Conservation (phyloP, 2,113 vertebrate species). For the Syngnathoides biaculeatus region DNA sequence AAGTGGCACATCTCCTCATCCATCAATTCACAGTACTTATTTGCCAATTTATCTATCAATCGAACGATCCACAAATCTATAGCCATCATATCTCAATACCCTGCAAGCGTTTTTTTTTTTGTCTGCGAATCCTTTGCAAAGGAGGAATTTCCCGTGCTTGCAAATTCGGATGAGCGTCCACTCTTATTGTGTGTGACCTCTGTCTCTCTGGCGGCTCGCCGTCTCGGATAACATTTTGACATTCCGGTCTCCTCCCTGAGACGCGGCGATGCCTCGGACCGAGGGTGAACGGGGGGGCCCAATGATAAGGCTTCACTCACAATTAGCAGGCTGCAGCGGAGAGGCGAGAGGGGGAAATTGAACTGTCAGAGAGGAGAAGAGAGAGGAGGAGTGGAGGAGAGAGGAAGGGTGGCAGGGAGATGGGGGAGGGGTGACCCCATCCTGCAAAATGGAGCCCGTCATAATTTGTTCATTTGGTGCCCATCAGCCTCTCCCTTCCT, state of each 20-base stretch:
- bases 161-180: conserved; percentile 76
- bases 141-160: conserved; percentile 11
- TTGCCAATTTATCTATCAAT: no score
- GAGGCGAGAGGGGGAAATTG: conserved; percentile 98
- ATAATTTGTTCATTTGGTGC: conserved; percentile 99
- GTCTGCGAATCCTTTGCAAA: conserved; percentile 4
- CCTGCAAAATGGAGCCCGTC: conserved; percentile 98
- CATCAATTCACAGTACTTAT: neutral
- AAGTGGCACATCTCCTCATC: no score
- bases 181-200: conserved; percentile 76
- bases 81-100: neutral
- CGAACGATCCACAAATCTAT: neutral
- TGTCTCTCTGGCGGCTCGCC: conserved; percentile 71
- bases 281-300: conserved; percentile 73
- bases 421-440: conserved; percentile 73
- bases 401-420: conserved; percentile 74
- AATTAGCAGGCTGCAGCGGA: conserved; percentile 97
- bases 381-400: conserved; percentile 71
- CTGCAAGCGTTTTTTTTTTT: conserved; percentile 2
- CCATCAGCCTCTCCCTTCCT: conserved; percentile 93
- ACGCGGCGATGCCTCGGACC: conserved; percentile 54
- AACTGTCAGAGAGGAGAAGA: conserved; percentile 95
- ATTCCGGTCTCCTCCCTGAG: conserved; percentile 88
- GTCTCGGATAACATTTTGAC: conserved; percentile 95
- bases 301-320: conserved; percentile 99